phyloP scores from a whole-genome alignment of 1,140 invertebrate species.

The Bombus sibiricus region DNA sequence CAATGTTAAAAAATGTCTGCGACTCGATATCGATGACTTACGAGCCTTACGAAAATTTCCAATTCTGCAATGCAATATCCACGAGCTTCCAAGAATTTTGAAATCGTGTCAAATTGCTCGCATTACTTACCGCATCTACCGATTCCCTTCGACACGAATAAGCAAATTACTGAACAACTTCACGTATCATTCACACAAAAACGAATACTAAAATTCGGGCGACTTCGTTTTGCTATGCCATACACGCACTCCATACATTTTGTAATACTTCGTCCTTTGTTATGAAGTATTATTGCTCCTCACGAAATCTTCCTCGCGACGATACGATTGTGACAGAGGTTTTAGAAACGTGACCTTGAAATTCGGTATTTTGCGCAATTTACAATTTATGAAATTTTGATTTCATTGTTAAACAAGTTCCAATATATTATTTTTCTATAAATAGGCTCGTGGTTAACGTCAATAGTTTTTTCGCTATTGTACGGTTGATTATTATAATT shows the following conservation, averaged over 20 bases:
- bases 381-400: no score
- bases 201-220: not conserved
- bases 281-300: not conserved
- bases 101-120: not conserved
- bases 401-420: no score
- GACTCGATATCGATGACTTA: not conserved
- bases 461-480: no score
- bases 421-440: no score
- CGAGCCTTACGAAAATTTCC: not conserved
- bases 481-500: not conserved
- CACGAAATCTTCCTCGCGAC: not conserved
- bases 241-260: conserved; percentile 7
- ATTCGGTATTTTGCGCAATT: not conserved
- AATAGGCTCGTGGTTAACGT: no score
- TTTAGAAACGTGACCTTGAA: not conserved
- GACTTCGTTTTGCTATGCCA: not conserved
- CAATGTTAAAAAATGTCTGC: not conserved
- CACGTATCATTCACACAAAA: not conserved
- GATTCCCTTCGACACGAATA: not conserved
- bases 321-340: not conserved
- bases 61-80: not conserved
- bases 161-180: not conserved
- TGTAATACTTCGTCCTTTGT: not conserved
- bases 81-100: not conserved
- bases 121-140: not conserved